Percentiles rank a stretch among this genome's conserved stretches.
phyloP scores from a whole-genome alignment of 2,888 invertebrate species.

The Drosophila suboccidentalis region DNA sequence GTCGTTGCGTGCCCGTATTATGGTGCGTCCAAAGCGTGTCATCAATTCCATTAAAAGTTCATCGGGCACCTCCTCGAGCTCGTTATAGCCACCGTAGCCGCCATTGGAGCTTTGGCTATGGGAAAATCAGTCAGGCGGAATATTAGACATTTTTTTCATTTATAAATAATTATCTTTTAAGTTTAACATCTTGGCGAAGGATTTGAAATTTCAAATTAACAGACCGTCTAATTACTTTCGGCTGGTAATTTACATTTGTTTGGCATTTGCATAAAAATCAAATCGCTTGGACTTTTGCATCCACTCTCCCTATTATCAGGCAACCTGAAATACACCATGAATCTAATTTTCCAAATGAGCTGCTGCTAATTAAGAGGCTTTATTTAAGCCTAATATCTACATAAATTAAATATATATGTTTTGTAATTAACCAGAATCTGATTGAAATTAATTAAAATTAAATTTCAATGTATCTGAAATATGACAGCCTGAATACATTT shows the following conservation, averaged over 20 bases:
- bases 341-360: constrained; percentile 51
- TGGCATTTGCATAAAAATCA: constrained; percentile 49
- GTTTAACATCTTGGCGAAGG: constrained; percentile 14
- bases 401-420: not conserved
- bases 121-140: constrained; percentile 66
- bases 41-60: constrained; percentile 91
- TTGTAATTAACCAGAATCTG: not conserved
- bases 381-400: not conserved
- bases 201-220: constrained; percentile 40
- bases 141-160: constrained; percentile 55
- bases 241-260: constrained; percentile 30
- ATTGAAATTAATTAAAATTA: not conserved
- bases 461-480: not conserved
- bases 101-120: constrained; percentile 79
- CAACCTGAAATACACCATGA: constrained; percentile 24
- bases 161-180: constrained; percentile 58
- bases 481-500: not conserved
- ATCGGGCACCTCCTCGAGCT: constrained; percentile 91
- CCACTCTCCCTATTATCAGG: not conserved
- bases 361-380: constrained; percentile 21
- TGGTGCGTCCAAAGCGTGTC: constrained; percentile 91
- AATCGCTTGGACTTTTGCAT: constrained; percentile 2
- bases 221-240: constrained; percentile 46
- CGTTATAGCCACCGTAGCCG: constrained; percentile 85
- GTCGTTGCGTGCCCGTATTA: constrained; percentile 92